Conservation (phyloP, 2,797 vertebrate genomes). For the Poeciliopsis presidionis region DNA sequence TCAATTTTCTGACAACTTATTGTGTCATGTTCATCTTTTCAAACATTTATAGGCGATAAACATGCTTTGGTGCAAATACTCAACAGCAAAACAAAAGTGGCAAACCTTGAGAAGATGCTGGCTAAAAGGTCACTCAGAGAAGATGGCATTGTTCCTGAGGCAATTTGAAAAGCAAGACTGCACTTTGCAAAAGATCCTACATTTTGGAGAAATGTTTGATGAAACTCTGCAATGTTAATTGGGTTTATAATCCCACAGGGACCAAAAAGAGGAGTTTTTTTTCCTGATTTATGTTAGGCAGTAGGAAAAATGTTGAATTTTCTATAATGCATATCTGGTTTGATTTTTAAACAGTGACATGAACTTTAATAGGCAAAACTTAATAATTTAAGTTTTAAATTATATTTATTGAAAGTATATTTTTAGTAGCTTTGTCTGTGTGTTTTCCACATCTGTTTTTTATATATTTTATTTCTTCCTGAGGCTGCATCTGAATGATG, state of each 20-base stretch:
- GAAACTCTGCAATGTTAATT: not conserved
- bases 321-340: not conserved
- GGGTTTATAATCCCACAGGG: not conserved
- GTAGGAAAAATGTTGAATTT: not conserved
- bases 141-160: not conserved
- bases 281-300: not conserved
- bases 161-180: not conserved
- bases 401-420: constrained; percentile 1
- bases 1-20: not conserved
- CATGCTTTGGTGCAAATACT: not conserved
- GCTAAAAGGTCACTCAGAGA: not conserved
- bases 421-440: constrained; percentile 2
- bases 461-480: constrained; percentile 11
- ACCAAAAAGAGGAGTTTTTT: not conserved
- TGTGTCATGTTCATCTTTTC: not conserved
- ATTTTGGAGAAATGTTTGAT: not conserved
- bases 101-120: not conserved
- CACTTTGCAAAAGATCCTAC: not conserved
- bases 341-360: constrained; percentile 5
- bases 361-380: constrained; percentile 3
- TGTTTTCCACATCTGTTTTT: constrained; percentile 16
- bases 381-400: not conserved
- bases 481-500: constrained; percentile 13
- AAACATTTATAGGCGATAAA: not conserved
- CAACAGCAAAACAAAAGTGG: not conserved